phyloP scores from a whole-genome alignment of 2,113 vertebrate genomes.

The Tachuris rubrigastra region DNA sequence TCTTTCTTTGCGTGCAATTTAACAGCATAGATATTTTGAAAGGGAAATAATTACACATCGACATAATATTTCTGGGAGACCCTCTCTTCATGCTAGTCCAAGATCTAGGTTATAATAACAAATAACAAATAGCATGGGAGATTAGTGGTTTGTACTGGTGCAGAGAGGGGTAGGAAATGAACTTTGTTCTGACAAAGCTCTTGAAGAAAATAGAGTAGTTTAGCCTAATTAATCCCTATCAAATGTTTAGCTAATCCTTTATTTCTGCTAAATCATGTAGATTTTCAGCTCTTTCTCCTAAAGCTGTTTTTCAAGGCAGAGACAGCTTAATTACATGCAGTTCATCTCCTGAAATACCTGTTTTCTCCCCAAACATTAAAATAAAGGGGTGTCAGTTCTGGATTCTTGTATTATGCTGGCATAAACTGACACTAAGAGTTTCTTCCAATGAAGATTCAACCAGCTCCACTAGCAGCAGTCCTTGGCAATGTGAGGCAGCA shows the following conservation, averaged over 20 bases:
- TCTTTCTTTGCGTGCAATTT: not conserved
- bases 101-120: not conserved
- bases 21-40: not conserved
- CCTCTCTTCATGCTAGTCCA: not conserved
- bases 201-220: not conserved
- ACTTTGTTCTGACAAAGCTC: slow-evolving; percentile 1
- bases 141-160: not conserved
- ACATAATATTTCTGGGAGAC: not conserved
- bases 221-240: not conserved
- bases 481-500: not conserved
- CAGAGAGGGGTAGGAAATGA: not conserved
- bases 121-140: not conserved
- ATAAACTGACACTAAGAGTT: not conserved
- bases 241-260: not conserved
- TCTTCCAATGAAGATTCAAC: not conserved
- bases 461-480: not conserved
- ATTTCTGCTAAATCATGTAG: not conserved
- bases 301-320: not conserved
- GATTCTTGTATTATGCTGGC: not conserved
- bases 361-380: not conserved
- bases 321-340: not conserved
- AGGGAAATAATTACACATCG: not conserved
- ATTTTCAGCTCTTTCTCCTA: not conserved
- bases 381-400: not conserved
- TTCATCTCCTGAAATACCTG: not conserved